Conservation (phyloP, 2,113 vertebrate genomes). For the Rhea americana region DNA sequence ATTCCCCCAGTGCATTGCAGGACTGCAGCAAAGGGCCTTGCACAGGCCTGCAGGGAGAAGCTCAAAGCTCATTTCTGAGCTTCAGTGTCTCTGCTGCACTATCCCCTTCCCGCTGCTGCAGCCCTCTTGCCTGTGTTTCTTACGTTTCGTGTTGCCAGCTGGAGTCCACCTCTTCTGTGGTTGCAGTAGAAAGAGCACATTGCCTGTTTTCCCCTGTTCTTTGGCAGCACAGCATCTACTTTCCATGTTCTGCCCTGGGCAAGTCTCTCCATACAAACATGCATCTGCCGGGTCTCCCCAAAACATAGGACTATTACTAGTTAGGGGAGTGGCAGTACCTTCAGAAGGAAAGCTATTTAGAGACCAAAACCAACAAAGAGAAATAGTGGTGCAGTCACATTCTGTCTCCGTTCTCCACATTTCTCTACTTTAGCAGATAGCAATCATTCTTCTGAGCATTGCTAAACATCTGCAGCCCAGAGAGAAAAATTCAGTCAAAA, state of each 20-base stretch:
- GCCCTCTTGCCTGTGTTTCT: fast-evolving
- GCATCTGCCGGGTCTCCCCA: neutral
- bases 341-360: neutral
- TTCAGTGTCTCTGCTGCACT: neutral
- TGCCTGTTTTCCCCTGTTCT: neutral
- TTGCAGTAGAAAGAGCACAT: neutral
- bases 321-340: neutral
- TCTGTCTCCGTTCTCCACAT: neutral
- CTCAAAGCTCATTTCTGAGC: neutral
- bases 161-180: neutral
- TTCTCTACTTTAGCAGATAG: neutral
- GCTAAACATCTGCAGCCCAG: neutral
- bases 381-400: neutral
- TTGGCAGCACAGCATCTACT: neutral
- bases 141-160: neutral
- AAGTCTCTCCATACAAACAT: neutral
- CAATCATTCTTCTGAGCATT: neutral
- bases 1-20: neutral
- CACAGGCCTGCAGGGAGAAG: neutral
- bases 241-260: neutral
- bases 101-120: neutral
- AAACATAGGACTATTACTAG: neutral
- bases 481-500: neutral
- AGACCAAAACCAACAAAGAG: neutral
- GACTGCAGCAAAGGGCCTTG: neutral